Evolutionary conservation across 2,888 invertebrate genomes (phyloP).

Genomic region (Drosophila basisetae): DNA sequence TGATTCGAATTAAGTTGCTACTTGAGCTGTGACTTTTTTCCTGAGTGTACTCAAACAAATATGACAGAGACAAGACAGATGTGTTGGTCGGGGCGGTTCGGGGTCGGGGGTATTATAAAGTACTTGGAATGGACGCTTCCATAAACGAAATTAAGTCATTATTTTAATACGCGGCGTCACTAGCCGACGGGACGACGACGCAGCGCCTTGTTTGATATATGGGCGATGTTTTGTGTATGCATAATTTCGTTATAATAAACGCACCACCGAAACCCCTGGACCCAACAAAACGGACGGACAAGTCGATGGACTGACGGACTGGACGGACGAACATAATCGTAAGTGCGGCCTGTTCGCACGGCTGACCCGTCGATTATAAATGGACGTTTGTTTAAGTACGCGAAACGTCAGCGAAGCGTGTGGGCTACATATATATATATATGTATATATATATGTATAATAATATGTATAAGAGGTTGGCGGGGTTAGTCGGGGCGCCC

Average conservation of each 20-base stretch:
- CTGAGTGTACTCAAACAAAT: constrained; percentile 4
- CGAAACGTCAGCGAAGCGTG: constrained; percentile 74
- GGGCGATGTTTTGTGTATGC: constrained; percentile 79
- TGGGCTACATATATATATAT: background rate
- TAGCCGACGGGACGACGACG: constrained; percentile 21
- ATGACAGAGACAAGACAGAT: constrained; percentile 43
- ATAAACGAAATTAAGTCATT: constrained; percentile 83
- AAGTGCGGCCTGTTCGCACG: constrained; percentile 76
- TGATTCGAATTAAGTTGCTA: background rate
- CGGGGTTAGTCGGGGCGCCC: background rate
- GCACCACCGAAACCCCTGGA: constrained; percentile 43
- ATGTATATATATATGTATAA: background rate
- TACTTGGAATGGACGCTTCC: constrained; percentile 50
- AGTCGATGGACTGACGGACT: background rate
- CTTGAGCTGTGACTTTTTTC: background rate
- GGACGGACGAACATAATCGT: constrained; percentile 23
- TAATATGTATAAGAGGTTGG: background rate
- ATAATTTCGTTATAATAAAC: constrained; percentile 80
- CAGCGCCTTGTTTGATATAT: constrained; percentile 72
- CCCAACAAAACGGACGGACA: background rate
- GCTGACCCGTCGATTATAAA: constrained; percentile 76
- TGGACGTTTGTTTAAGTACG: constrained; percentile 75
- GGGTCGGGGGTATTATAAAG: constrained; percentile 4
- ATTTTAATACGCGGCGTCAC: constrained; percentile 78
- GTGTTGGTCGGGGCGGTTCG: background rate